Evolutionary conservation across 1,140 invertebrate genomes (phyloP), one percentile per base, ranked within the genome.

Genomic region (Drosophila arawakana): DNA sequence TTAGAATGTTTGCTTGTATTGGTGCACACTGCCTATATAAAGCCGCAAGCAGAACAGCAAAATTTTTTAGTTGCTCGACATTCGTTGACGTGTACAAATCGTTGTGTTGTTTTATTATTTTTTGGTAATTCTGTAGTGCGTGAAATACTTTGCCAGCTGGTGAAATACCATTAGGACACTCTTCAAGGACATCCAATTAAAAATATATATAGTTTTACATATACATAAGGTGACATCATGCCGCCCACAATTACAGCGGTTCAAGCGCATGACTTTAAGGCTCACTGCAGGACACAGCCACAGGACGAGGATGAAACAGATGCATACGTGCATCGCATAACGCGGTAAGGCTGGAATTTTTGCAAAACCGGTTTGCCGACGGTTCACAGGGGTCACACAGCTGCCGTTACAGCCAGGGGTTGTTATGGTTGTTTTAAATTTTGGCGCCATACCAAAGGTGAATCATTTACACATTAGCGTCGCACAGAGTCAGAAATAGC

Each of bases 241-340:
- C 76, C 89, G 43, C 89, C 89, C 34, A 91, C 88, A 30, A 85
- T 82, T n/a, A 83, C 80, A 3, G 77, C 62, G 11, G 81, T 62
- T 57, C 52, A 66, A 43, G 41, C 71, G 46, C 83, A 90, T 37
- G 80, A 81, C 35, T 90, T 81, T 7, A 90, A 90, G 63, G 49
- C 34, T 3, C 82, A 78, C 50, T 81, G 71, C 41, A 74, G 57
- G 37, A 59, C 73, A 47, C 57, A 66, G 65, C 59, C 68, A 46
- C 78, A 85, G 78, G 89, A 81, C 41, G 78, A 81, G 10, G 79
- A 76, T 30, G 72, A 85, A 34, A 39, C 35, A 5, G 83, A 91
- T 69, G 58, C 70, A 10, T 52, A 82, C 47, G 73, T 91, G 35
- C 73, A 63, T 18, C 71, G 65, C 37, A 73, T 80, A 39, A 91